phyloP scores from a whole-genome alignment of 1,140 invertebrate genomes.

The Drosophila tristis region DNA sequence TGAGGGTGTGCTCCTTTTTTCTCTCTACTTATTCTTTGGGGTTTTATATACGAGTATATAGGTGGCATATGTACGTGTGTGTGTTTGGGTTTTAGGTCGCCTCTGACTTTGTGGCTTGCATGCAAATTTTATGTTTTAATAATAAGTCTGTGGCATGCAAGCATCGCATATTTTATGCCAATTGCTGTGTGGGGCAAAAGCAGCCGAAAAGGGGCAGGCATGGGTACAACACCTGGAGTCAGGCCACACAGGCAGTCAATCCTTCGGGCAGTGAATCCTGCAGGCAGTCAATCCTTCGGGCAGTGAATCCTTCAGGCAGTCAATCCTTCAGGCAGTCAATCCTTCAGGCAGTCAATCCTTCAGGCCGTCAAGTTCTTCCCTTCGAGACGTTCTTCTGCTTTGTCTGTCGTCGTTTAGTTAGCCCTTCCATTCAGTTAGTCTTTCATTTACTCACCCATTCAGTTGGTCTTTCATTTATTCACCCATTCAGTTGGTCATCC shows the following conservation, averaged over 20 bases:
- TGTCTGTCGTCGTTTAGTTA: no score
- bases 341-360: no score
- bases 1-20: slow-evolving; percentile 10
- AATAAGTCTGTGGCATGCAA: slow-evolving; percentile 80
- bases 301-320: no score
- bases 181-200: slow-evolving; percentile 35
- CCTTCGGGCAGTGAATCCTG: no score
- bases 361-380: no score
- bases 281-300: no score
- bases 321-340: no score
- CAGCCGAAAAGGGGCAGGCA: no score
- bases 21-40: slow-evolving; percentile 5
- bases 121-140: slow-evolving; percentile 82
- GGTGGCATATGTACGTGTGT: not conserved
- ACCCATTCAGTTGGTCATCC: no score
- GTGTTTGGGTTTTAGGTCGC: slow-evolving; percentile 38
- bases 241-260: slow-evolving; percentile 14
- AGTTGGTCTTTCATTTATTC: no score
- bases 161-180: slow-evolving; percentile 78
- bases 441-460: not conserved
- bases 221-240: slow-evolving; percentile 23
- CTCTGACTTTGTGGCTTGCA: slow-evolving; percentile 64
- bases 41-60: not conserved
- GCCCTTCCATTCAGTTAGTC: no score
- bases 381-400: not conserved